Evolutionary conservation across 1,140 invertebrate genomes (phyloP).

Genomic region (Drosophila subpulchrella): DNA sequence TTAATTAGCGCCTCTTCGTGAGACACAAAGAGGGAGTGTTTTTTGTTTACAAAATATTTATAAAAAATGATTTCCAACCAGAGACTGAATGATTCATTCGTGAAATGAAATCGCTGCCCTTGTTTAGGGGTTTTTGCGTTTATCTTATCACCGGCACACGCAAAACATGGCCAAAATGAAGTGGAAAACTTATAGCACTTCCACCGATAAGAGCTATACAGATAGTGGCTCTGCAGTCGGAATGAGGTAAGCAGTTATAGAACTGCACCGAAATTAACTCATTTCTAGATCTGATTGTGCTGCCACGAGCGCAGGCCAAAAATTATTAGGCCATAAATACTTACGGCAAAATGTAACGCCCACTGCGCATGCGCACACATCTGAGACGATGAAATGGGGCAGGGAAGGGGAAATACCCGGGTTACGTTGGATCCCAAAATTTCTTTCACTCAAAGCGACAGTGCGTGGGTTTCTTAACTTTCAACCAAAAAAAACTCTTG

Average conservation of each 20-base stretch:
- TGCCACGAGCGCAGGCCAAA: slow-evolving; percentile 21
- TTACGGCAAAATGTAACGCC: slow-evolving; percentile 78
- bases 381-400: slow-evolving; percentile 42
- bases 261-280: slow-evolving; percentile 43
- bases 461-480: slow-evolving; percentile 47
- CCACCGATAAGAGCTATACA: slow-evolving; percentile 17
- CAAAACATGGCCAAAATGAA: slow-evolving; percentile 64
- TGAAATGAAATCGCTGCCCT: slow-evolving; percentile 45
- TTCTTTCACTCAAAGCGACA: slow-evolving; percentile 30
- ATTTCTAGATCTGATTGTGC: slow-evolving; percentile 62
- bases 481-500: slow-evolving; percentile 17
- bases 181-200: slow-evolving; percentile 54
- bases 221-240: slow-evolving; percentile 25
- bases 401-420: slow-evolving; percentile 14
- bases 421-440: slow-evolving; percentile 24
- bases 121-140: slow-evolving; percentile 18
- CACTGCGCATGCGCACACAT: slow-evolving; percentile 76
- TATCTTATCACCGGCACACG: slow-evolving; percentile 64
- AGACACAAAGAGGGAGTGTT: slow-evolving; percentile 23
- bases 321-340: slow-evolving; percentile 82
- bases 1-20: slow-evolving; percentile 51
- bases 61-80: slow-evolving; percentile 7
- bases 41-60: slow-evolving; percentile 33
- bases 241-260: slow-evolving; percentile 49
- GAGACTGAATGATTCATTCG: slow-evolving; percentile 27